Percentiles rank a stretch among this genome's conserved stretches.
Conservation (phyloP, 2,797 vertebrate genomes). For the Iguana delicatissima region DNA sequence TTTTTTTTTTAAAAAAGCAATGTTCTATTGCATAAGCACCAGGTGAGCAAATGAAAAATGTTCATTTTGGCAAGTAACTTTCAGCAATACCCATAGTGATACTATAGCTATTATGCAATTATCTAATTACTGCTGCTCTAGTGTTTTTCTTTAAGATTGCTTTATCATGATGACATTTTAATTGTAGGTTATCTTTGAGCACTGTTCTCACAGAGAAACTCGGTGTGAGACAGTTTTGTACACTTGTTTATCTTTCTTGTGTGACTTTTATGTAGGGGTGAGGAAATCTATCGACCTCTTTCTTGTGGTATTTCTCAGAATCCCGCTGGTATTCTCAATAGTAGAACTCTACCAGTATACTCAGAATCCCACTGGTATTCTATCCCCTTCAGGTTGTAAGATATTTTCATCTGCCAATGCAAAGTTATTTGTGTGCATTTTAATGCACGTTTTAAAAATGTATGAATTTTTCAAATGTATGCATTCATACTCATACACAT, state of each 20-base stretch:
- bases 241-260: background rate
- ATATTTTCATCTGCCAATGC: no score
- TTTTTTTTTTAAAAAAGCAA: background rate
- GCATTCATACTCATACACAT: no score
- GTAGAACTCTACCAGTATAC: no score
- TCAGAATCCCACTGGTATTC: no score
- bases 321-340: background rate
- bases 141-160: constrained; percentile 12
- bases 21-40: constrained; percentile 4
- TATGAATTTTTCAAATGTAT: no score
- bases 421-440: no score
- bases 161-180: constrained; percentile 35
- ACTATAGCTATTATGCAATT: constrained; percentile 21
- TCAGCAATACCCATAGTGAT: constrained; percentile 18
- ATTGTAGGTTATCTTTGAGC: constrained; percentile 16
- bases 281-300: background rate
- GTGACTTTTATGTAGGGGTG: background rate
- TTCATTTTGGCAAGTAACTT: constrained; percentile 21
- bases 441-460: no score
- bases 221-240: background rate
- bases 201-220: background rate
- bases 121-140: constrained; percentile 23
- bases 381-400: no score
- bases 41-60: constrained; percentile 16
- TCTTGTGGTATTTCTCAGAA: background rate